A percentile compares a stretch with the other conserved stretches of the same genome.
These are phyloP conservation scores for Ammodytes marinus DNA, from an alignment of 2,113 vertebrate species.

Conservation along the genomic window DNA sequence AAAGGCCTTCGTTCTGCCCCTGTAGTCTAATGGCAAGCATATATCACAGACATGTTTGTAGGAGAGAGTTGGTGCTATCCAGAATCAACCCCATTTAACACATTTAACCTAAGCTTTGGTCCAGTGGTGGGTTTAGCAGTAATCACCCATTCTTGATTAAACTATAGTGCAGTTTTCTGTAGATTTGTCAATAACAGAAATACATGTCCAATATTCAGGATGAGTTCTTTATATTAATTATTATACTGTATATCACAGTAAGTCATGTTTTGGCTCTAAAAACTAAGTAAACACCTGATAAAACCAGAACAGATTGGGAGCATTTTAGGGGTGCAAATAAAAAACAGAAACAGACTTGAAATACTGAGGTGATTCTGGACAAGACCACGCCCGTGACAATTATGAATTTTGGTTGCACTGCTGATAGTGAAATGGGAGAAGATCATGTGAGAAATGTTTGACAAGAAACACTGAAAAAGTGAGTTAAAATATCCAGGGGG, in stretches of 20 bases:
- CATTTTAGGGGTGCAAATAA: not conserved
- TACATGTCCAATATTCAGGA: not conserved
- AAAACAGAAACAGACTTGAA: conserved; percentile 9
- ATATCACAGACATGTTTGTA: conserved; percentile 58
- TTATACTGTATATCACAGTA: not conserved
- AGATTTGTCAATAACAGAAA: conserved; percentile 15
- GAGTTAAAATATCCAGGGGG: conserved; percentile 35
- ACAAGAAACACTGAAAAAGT: conserved; percentile 22
- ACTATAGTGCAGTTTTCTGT: conserved; percentile 6
- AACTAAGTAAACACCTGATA: not conserved
- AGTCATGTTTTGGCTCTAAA: not conserved
- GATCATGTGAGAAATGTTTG: conserved; percentile 30
- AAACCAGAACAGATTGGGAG: not conserved
- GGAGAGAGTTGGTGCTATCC: conserved; percentile 22
- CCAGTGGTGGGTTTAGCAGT: conserved; percentile 25
- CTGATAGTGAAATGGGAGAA: conserved; percentile 53
- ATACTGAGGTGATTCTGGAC: conserved; percentile 51
- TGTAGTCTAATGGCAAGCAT: conserved; percentile 53
- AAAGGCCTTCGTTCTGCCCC: conserved; percentile 70
- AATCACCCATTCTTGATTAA: not conserved
- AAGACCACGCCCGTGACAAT: conserved; percentile 17
- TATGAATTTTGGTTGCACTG: conserved; percentile 77
- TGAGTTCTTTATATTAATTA: not conserved
- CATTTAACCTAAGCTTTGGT: conserved; percentile 47
- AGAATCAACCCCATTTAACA: conserved; percentile 48